These are phyloP conservation scores for Dryadula phaetusa DNA, from an alignment of 2,888 invertebrate species.

Conservation along the genomic window DNA sequence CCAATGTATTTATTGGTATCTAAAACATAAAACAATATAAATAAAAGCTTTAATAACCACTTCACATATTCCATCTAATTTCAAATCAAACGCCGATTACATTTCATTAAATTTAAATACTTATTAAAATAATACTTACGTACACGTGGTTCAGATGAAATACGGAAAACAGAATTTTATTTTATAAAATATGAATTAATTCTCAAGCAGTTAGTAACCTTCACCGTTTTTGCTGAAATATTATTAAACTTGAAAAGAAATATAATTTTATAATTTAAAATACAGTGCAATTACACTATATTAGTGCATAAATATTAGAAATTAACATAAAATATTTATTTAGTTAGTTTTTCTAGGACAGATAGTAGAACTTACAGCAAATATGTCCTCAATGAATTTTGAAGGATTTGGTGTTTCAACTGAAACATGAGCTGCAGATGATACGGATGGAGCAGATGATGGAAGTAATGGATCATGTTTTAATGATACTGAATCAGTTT, in stretches of 20 bases:
- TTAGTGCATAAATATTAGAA: not conserved
- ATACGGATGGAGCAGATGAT: slow-evolving; percentile 56
- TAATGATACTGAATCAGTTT: slow-evolving; percentile 51
- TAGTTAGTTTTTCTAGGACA: slow-evolving; percentile 30
- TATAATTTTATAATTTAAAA: not conserved
- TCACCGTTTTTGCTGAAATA: not conserved
- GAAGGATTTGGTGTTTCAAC: slow-evolving; percentile 75
- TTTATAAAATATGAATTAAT: not conserved
- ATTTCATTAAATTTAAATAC: not conserved
- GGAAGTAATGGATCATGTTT: slow-evolving; percentile 61
- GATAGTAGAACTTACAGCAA: slow-evolving; percentile 74
- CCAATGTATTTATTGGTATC: slow-evolving; percentile 88
- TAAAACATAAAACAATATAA: slow-evolving; percentile 59
- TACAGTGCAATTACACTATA: no score
- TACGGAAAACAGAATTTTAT: not conserved
- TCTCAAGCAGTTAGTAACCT: slow-evolving; percentile 6
- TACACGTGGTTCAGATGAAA: not conserved
- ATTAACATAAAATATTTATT: not conserved
- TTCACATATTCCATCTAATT: not conserved
- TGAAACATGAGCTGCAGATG: slow-evolving; percentile 68
- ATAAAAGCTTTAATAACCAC: not conserved
- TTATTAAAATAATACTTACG: not conserved
- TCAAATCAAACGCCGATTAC: slow-evolving; percentile 26
- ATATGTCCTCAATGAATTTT: slow-evolving; percentile 73
- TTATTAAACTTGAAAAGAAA: not conserved